phyloP scores from a whole-genome alignment of 2,888 invertebrate genomes.

The Sussaba pulchella region DNA sequence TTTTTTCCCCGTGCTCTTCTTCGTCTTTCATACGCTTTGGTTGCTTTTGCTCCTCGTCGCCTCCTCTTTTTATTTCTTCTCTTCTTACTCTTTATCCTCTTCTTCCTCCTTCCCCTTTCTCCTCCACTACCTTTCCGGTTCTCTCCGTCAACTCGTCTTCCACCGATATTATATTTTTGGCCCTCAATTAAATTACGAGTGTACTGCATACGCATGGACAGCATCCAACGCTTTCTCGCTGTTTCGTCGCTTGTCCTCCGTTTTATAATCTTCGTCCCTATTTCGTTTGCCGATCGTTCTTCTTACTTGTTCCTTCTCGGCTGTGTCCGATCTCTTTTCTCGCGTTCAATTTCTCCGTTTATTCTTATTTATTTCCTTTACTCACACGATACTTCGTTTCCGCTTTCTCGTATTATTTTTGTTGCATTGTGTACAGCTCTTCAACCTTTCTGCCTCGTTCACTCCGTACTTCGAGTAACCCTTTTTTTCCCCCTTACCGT shows the following conservation, averaged over 20 bases:
- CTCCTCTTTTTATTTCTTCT: too few species aligned
- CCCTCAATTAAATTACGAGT: conserved; percentile 80
- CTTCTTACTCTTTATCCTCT: too few species aligned
- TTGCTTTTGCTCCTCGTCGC: too few species aligned
- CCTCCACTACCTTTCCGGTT: too few species aligned
- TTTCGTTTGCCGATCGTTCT: conserved; percentile 35
- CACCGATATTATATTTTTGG: conserved; percentile 78
- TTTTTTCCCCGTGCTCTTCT: conserved; percentile 49
- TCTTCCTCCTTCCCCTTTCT: conserved; percentile 33
- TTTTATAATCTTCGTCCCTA: conserved; percentile 50
- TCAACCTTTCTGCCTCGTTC: conserved; percentile 37
- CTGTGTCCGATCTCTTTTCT: conserved; percentile 28
- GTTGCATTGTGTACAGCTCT: conserved; percentile 59
- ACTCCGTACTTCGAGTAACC: conserved; percentile 55
- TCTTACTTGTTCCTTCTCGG: conserved; percentile 36
- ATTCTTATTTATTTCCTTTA: conserved; percentile 31
- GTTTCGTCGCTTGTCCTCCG: conserved; percentile 60
- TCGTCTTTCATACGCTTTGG: conserved; percentile 74
- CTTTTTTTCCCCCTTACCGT: conserved; percentile 45
- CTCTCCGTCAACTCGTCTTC: too few species aligned
- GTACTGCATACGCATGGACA: conserved; percentile 74
- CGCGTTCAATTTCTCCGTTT: conserved; percentile 49
- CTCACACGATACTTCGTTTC: conserved; percentile 36
- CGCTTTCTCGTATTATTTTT: conserved; percentile 49
- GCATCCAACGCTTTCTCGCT: conserved; percentile 70